Base-by-base conservation (phyloP, 2,113 vertebrate species). In the Sander vitreus region DNA sequence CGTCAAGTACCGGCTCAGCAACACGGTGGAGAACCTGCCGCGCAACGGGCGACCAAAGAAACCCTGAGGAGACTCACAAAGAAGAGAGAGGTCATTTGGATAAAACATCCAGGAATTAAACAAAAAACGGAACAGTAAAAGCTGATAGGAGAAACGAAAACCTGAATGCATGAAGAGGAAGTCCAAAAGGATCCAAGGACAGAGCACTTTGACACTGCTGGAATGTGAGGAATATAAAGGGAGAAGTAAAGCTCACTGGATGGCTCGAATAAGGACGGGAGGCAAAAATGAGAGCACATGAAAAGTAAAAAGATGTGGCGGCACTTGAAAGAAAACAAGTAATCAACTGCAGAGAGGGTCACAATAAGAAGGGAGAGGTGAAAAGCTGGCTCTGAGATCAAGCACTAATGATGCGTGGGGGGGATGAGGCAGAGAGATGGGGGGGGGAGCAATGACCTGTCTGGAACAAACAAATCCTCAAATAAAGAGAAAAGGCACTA, bases 1-100 rank as follows among this genome's bases (percentile, higher is more conserved):
- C 51, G 95, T 96, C 85, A 96, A 96, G 93, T 96, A 96, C 87
- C 92, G 95, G 4, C 94, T 96, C 85, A 96, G 95, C 93, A 96
- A 96, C 93, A 96, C 95, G 3, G 95, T 96, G 93, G 95, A 96
- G 86, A 96, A 96, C 86, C 93, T 96, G 64, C 95, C 95, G 2
- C 95, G 95, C 82, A 96, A 96, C 15, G 95, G 95, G 6, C 91
- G 95, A 83, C 95, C 95, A 68, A 96, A 96, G 86, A 96, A 95
- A 80, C 94, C 95, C 47, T 95, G 92, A 8, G 21, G 27, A 27
- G 50, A 7, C 23, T 16, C 51, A 21, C 8, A 11, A 43, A 43
- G 39, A 43, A 11, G 39, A 43, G 64, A 33, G 12, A 50, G 53
- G 4, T 74, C 55, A 2, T 51, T 71, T 54, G 69, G 74, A 74